Evolutionary conservation across 2,797 vertebrate species (phyloP).

Genomic region (Erethizon dorsatum): DNA sequence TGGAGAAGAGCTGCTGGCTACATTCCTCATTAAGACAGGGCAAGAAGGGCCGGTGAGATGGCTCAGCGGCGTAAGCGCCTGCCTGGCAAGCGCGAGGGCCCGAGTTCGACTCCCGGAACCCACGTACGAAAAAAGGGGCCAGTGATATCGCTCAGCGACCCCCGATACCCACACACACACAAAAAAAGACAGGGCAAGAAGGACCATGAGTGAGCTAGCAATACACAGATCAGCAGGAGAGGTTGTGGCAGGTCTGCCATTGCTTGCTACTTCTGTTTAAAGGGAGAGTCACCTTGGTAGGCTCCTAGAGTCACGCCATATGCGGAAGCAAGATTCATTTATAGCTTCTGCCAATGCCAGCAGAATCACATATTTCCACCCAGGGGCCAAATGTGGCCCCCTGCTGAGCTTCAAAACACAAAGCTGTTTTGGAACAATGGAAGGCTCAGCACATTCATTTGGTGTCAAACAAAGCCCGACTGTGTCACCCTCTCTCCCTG

Average conservation of each 20-base stretch:
- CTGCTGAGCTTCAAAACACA: constrained; percentile 34
- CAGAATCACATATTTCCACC: constrained; percentile 48
- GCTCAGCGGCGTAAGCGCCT: no score
- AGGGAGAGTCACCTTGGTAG: not conserved
- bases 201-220: not conserved
- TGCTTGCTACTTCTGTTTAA: not conserved
- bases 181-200: not conserved
- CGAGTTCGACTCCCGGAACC: no score
- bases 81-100: no score
- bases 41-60: no score
- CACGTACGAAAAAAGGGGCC: no score
- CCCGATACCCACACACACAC: no score
- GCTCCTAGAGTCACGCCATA: not conserved
- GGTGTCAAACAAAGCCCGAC: constrained; percentile 39
- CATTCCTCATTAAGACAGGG: not conserved
- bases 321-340: not conserved
- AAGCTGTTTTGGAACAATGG: constrained; percentile 56
- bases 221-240: not conserved
- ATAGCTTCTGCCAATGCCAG: not conserved
- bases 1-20: not conserved
- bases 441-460: constrained; percentile 25
- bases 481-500: not conserved
- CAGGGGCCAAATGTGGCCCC: not conserved
- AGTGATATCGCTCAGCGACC: no score
- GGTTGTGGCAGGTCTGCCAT: not conserved